Evolutionary conservation across 2,888 invertebrate species (phyloP).

Genomic region (Neoitamus cyanurus): DNA sequence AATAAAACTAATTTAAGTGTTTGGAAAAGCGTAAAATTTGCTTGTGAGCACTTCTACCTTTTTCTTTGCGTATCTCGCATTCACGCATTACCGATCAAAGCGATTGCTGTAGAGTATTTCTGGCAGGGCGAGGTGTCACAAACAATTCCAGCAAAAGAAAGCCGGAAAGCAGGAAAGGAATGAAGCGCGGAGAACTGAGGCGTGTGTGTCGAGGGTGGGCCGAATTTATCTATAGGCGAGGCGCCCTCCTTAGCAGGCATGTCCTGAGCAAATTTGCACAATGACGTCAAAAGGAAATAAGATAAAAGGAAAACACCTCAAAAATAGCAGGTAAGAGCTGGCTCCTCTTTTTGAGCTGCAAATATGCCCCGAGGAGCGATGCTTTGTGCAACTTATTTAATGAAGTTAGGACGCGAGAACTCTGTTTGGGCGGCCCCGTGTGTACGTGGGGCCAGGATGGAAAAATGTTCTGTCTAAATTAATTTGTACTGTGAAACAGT

Average conservation of each 20-base stretch:
- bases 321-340: neutral
- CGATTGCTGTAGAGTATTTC: conserved; percentile 5
- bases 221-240: neutral
- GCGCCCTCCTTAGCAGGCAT: neutral
- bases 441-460: neutral
- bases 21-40: conserved; percentile 50
- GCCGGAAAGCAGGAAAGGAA: neutral
- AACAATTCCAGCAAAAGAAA: conserved; percentile 37
- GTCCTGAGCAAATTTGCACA: conserved; percentile 32
- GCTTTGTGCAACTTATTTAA: conserved; percentile 4
- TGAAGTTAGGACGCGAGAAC: neutral
- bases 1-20: conserved; percentile 51
- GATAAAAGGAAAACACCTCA: conserved; percentile 40
- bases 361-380: neutral
- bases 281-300: conserved; percentile 41
- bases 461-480: neutral
- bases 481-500: neutral
- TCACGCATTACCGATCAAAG: conserved; percentile 48
- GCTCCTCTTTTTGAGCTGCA: neutral
- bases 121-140: conserved; percentile 44
- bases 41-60: conserved; percentile 43
- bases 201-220: neutral
- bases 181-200: neutral
- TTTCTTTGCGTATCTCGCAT: conserved; percentile 42
- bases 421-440: neutral